A percentile compares a stretch with the other conserved stretches of the same genome.
Conservation (phyloP, 2,888 invertebrate species). For the Hypomecis atomaria region DNA sequence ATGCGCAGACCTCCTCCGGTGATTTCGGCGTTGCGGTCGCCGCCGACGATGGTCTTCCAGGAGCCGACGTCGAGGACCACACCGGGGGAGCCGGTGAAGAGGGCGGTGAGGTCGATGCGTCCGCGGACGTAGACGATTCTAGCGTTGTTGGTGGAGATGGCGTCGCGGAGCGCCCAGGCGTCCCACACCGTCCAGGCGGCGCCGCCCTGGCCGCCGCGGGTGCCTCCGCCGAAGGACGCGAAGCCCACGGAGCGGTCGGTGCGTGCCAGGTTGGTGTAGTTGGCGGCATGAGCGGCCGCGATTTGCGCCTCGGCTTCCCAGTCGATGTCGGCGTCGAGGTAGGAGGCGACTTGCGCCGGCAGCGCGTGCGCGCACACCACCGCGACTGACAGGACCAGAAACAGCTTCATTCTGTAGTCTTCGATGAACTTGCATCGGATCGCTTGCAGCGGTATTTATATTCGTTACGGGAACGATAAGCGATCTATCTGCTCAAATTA, state of each 20-base stretch:
- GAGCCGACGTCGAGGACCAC: slow-evolving; percentile 31
- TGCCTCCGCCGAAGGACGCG: slow-evolving; percentile 29
- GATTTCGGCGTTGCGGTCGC: slow-evolving; percentile 30
- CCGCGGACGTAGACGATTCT: slow-evolving; percentile 33
- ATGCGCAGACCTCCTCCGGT: slow-evolving; percentile 36
- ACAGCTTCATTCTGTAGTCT: slow-evolving; percentile 24
- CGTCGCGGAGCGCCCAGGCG: slow-evolving; percentile 32
- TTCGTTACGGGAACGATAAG: neutral
- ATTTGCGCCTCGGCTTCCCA: slow-evolving; percentile 3
- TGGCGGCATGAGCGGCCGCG: slow-evolving; percentile 2
- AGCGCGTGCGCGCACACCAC: slow-evolving; percentile 23
- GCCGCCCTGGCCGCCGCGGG: slow-evolving; percentile 36
- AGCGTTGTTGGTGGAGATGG: slow-evolving; percentile 7
- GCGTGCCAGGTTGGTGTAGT: slow-evolving; percentile 14
- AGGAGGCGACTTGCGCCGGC: slow-evolving; percentile 7
- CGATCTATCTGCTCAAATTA: neutral
- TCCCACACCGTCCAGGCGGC: slow-evolving; percentile 34
- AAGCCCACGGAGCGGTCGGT: slow-evolving; percentile 20
- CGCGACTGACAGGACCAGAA: slow-evolving; percentile 19
- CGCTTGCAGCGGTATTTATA: neutral
- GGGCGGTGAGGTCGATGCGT: slow-evolving; percentile 29
- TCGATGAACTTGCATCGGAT: neutral
- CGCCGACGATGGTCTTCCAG: slow-evolving; percentile 35
- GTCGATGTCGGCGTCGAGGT: slow-evolving; percentile 1
- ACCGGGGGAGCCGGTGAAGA: slow-evolving; percentile 37